phyloP scores from a whole-genome alignment of 2,113 vertebrate genomes.

The Gnathonemus longibarbis region DNA sequence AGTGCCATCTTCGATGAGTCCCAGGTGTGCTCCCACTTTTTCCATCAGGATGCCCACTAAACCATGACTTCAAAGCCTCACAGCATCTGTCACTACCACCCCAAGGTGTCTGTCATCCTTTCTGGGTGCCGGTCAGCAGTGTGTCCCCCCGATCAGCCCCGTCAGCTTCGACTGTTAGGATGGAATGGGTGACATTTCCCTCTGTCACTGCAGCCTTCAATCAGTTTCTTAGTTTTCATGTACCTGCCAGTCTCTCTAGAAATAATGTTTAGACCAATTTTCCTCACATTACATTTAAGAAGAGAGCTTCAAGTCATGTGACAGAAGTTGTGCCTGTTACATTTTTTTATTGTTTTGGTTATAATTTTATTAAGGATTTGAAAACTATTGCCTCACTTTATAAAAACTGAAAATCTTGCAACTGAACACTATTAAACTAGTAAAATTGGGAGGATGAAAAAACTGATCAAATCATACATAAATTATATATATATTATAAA shows the following conservation, averaged over 20 bases:
- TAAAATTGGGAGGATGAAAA: background rate
- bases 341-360: background rate
- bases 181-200: background rate
- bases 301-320: background rate
- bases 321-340: background rate
- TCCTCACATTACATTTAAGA: background rate
- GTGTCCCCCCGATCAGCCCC: background rate
- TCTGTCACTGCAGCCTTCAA: background rate
- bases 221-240: background rate
- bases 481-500: background rate
- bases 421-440: background rate
- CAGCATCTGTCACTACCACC: background rate
- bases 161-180: background rate
- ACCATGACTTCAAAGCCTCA: background rate
- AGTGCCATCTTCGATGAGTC: background rate
- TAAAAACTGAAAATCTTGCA: background rate
- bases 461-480: background rate
- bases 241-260: background rate
- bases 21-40: background rate
- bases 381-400: too few relatives aligned
- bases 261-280: background rate
- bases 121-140: background rate
- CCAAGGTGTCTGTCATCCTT: background rate
- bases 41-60: background rate
- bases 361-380: background rate